These are phyloP conservation scores for Polylopha cassiicola DNA, from an alignment of 2,888 invertebrate species.

Conservation along the genomic window DNA sequence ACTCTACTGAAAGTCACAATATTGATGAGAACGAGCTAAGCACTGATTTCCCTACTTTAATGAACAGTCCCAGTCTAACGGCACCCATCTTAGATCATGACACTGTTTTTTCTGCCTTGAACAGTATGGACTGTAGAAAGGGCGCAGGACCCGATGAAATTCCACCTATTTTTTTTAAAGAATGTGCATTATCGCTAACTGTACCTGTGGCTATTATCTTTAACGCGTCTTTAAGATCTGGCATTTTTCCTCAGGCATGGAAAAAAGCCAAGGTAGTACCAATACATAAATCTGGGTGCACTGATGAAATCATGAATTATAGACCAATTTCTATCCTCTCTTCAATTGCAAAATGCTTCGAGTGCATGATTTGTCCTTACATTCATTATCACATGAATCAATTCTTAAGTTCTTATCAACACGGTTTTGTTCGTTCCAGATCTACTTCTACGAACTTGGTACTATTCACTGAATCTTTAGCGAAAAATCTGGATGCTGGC, in stretches of 20 bases:
- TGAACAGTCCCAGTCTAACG: too few species aligned
- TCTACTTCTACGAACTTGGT: conserved; percentile 11
- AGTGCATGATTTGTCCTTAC: conserved; percentile 2
- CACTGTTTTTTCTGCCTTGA: too few species aligned
- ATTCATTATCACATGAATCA: conserved; percentile 4
- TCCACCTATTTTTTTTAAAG: too few species aligned
- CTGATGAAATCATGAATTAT: conserved; percentile 6
- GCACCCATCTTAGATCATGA: too few species aligned
- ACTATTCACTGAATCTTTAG: background rate
- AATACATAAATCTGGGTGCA: conserved; percentile 3
- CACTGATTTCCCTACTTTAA: too few species aligned
- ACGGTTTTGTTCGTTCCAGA: conserved; percentile 8
- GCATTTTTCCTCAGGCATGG: conserved; percentile 10
- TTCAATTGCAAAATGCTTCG: conserved; percentile 12
- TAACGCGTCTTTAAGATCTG: conserved; percentile 4
- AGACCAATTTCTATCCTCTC: conserved; percentile 11
- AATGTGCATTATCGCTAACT: background rate
- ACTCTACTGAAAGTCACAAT: too few species aligned
- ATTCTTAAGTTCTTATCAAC: conserved; percentile 4
- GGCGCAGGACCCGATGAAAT: too few species aligned
- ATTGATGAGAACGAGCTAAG: too few species aligned
- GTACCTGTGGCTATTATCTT: background rate
- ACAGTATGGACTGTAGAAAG: too few species aligned
- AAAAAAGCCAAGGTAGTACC: conserved; percentile 9
- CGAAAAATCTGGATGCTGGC: too few species aligned